Evolutionary conservation across 1,140 invertebrate genomes (phyloP), one percentile per base, ranked within the genome.

Genomic region (Brachionus calyciflorus): DNA sequence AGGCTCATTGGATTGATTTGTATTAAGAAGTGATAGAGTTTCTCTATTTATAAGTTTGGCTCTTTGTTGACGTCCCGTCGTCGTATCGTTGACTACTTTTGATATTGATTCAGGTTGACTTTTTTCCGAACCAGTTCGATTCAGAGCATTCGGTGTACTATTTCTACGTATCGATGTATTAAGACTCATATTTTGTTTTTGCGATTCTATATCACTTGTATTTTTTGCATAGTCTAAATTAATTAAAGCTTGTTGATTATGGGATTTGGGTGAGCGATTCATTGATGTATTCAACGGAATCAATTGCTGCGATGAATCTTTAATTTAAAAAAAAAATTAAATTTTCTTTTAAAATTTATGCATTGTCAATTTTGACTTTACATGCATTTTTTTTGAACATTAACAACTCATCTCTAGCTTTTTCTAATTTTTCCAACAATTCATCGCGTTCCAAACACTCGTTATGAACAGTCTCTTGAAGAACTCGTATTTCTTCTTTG

Each of bases 371-470:
- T n/a, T n/a, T n/a, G n/a, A n/a, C n/a, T n/a, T 70, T 70, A 82
- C 83, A 82, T 77, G 79, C 24, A 21, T 81, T 82, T 79, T 80
- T 82, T 75, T 81, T 84, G 3, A 82, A 49, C 7, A 78, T 55
- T 7, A 84, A 73, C 5, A 84, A 78, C 78, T 84, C 80, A 65
- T 81, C 79, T 70, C 80, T 80, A 0, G 81, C 82, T 55, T 80
- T 79, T 79, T 81, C 81, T 2, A 84, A 77, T 30, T 81, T 81
- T 49, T 84, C 83, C 17, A 81, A 82, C 44, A 84, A 78, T 77
- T 84, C 83, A 78, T 82, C 82, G 44, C 83, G 79, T 78, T 84
- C 83, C 68, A 83, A 81, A 79, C 83, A 84, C 79, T 84, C 83
- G 30, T 80, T 81, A 24, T 80, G 78, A 10, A 84, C 83, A 10